Percentiles rank a stretch among this genome's conserved stretches.
These are phyloP conservation scores for Beaufortia kweichowensis DNA, from an alignment of 2,113 vertebrate genomes.

Conservation along the genomic window DNA sequence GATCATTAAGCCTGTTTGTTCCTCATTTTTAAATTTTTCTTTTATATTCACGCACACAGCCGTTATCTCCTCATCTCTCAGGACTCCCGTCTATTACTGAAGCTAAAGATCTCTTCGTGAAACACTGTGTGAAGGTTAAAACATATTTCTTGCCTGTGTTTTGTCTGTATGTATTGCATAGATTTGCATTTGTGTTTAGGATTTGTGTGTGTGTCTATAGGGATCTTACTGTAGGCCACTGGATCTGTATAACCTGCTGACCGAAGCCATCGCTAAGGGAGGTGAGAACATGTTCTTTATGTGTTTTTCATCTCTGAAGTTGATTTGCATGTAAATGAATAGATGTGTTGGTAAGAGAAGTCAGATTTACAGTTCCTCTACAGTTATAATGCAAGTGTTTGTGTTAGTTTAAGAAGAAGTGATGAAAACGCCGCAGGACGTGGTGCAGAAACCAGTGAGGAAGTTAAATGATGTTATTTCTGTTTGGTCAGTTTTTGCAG, in stretches of 20 bases:
- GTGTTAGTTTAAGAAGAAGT: neutral
- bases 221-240: slow-evolving; percentile 60
- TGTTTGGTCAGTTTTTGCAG: slow-evolving; percentile 65
- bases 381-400: neutral
- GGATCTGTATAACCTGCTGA: slow-evolving; percentile 67
- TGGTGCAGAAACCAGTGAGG: neutral
- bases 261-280: slow-evolving; percentile 66
- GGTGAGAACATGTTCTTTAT: slow-evolving; percentile 57
- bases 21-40: too few relatives aligned
- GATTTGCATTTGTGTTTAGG: neutral
- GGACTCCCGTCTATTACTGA: slow-evolving; percentile 62
- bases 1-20: neutral
- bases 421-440: neutral
- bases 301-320: neutral
- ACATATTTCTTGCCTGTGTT: neutral
- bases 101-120: slow-evolving; percentile 59
- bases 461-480: neutral
- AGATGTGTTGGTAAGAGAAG: neutral
- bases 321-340: slow-evolving; percentile 1
- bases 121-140: slow-evolving; percentile 68
- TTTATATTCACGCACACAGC: slow-evolving; percentile 39
- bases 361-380: neutral
- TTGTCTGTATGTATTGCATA: neutral
- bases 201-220: slow-evolving; percentile 44
- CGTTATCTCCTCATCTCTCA: slow-evolving; percentile 45